phyloP scores from a whole-genome alignment of 2,113 vertebrate species.

The Nycticorax nycticorax region DNA sequence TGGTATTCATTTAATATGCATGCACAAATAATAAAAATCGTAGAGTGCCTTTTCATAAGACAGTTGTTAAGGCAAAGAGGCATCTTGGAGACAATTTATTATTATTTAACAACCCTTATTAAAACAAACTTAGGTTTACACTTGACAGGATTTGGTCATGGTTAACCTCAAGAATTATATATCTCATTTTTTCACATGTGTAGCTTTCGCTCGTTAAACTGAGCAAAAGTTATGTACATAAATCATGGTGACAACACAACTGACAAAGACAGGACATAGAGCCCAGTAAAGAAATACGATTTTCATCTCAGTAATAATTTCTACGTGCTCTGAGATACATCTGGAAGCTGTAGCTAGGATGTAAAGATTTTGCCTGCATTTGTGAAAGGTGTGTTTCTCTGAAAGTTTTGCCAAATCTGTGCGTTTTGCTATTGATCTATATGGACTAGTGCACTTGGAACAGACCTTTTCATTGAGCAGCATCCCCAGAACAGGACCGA shows the following conservation, averaged over 20 bases:
- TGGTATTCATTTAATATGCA: neutral
- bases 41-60: neutral
- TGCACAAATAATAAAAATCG: neutral
- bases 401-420: neutral
- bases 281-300: constrained; percentile 16
- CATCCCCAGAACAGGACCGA: neutral
- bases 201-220: neutral
- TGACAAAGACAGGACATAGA: neutral
- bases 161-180: neutral
- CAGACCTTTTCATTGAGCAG: neutral
- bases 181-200: neutral
- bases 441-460: neutral
- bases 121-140: neutral
- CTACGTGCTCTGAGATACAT: neutral
- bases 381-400: neutral
- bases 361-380: neutral
- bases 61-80: neutral
- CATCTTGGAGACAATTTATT: neutral
- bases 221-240: neutral
- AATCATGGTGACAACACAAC: neutral
- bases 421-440: neutral
- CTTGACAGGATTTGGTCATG: neutral
- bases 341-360: constrained; percentile 16
- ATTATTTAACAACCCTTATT: neutral
- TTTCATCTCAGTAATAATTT: constrained; percentile 9